These are phyloP conservation scores for Bungarus multicinctus DNA, from an alignment of 2,113 vertebrate species.

Conservation along the genomic window DNA sequence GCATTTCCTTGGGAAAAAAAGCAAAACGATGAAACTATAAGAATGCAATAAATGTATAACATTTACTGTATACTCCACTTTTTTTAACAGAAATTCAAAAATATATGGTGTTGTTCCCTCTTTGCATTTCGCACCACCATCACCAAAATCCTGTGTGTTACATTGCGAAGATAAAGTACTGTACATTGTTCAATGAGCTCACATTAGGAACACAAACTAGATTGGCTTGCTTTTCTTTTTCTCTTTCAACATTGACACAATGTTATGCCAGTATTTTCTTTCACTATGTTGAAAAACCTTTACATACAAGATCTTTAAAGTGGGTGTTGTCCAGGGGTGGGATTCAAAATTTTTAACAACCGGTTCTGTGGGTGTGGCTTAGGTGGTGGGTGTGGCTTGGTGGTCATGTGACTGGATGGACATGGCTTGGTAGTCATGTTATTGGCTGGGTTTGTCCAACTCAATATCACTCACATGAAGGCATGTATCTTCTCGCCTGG, in stretches of 20 bases:
- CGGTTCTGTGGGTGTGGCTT: too few species aligned
- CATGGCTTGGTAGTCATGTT: too few species aligned
- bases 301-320: background rate
- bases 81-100: background rate
- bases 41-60: background rate
- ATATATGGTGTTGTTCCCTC: background rate
- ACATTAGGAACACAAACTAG: background rate
- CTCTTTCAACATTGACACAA: background rate
- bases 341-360: too few species aligned
- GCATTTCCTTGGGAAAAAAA: background rate
- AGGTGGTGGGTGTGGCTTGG: too few species aligned
- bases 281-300: background rate
- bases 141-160: background rate
- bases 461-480: too few species aligned
- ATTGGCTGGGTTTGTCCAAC: too few species aligned
- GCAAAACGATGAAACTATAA: background rate
- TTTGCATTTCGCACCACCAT: background rate
- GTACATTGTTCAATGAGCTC: background rate
- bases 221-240: background rate
- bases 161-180: too few species aligned
- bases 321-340: background rate
- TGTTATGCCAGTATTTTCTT: background rate
- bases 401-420: too few species aligned
- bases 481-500: too few species aligned
- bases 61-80: background rate